These are phyloP conservation scores for Pogonocichla stellata DNA, from an alignment of 2,113 vertebrate species.

Conservation along the genomic window DNA sequence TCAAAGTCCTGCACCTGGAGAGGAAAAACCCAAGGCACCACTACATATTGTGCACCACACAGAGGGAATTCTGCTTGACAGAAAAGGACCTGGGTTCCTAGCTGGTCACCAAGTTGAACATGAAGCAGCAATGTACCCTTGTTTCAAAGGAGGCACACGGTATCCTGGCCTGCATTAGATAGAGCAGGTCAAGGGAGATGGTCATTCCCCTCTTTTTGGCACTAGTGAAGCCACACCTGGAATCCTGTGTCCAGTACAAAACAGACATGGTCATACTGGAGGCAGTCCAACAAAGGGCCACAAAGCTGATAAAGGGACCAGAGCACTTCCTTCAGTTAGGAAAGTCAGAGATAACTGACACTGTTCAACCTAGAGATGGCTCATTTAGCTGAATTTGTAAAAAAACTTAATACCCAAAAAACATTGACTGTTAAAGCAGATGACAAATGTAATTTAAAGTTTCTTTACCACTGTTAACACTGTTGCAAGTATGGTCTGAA, in stretches of 20 bases:
- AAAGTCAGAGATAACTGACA: neutral
- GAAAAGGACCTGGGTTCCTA: neutral
- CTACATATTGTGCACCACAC: neutral
- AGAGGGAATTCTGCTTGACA: neutral
- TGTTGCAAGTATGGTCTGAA: neutral
- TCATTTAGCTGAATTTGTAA: neutral
- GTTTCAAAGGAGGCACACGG: neutral
- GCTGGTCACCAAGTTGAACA: neutral
- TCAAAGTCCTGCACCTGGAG: neutral
- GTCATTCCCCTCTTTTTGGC: neutral
- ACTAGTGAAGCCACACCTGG: neutral
- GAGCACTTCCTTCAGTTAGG: neutral
- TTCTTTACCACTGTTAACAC: neutral
- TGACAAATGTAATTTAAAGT: neutral
- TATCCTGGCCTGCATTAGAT: neutral
- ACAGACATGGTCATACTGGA: accelerated
- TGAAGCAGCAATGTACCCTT: neutral
- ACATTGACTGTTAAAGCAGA: neutral
- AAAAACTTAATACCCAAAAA: neutral
- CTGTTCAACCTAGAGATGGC: neutral
- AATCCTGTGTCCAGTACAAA: neutral
- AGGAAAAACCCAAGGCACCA: neutral
- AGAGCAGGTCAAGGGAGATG: neutral
- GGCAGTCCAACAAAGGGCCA: neutral
- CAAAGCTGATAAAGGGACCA: accelerated